A percentile compares a stretch with the other conserved stretches of the same genome.
These are phyloP conservation scores for Nestor notabilis DNA, from an alignment of 2,113 vertebrate species.

Conservation along the genomic window DNA sequence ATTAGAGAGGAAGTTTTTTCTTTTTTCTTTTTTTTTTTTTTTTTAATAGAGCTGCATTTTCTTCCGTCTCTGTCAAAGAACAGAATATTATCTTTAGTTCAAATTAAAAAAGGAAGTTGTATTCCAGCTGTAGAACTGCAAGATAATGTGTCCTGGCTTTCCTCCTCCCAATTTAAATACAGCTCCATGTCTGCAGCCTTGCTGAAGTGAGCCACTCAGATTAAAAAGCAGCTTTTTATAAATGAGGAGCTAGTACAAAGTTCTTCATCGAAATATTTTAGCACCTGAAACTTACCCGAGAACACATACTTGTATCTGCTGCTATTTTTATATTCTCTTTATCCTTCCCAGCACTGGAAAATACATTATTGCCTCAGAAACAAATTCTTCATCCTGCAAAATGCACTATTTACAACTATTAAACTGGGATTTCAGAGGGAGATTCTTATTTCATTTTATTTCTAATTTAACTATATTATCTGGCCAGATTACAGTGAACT, in stretches of 20 bases:
- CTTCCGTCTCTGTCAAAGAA: slow-evolving; percentile 30
- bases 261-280: slow-evolving; percentile 35
- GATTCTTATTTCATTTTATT: neutral
- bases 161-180: slow-evolving; percentile 51
- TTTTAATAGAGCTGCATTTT: neutral
- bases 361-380: slow-evolving; percentile 49
- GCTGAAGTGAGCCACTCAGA: slow-evolving; percentile 40
- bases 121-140: neutral
- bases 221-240: slow-evolving; percentile 39
- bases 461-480: slow-evolving; percentile 37
- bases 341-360: neutral
- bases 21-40: neutral
- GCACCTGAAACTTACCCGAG: slow-evolving; percentile 36
- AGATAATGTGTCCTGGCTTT: slow-evolving; percentile 42
- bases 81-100: neutral
- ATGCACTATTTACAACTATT: slow-evolving; percentile 37
- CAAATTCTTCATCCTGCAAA: slow-evolving; percentile 49
- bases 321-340: slow-evolving; percentile 31
- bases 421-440: slow-evolving; percentile 43
- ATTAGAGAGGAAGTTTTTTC: neutral
- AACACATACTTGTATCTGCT: slow-evolving; percentile 46
- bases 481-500: slow-evolving; percentile 41
- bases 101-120: slow-evolving; percentile 41
- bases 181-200: slow-evolving; percentile 41
- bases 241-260: slow-evolving; percentile 16